Evolutionary conservation across 2,888 invertebrate species (phyloP).

Genomic region (Nemoura dubitans): DNA sequence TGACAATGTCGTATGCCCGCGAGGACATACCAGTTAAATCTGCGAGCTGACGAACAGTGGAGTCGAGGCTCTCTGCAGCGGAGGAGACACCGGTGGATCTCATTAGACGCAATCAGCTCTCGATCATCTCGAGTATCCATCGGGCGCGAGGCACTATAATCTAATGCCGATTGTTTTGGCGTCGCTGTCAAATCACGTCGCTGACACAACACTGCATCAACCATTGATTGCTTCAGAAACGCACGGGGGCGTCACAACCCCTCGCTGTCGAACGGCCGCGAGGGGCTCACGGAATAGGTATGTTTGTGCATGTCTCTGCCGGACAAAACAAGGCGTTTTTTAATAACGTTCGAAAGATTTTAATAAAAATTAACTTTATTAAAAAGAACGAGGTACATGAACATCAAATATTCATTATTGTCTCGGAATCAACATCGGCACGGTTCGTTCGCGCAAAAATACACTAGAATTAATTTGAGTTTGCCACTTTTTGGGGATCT

Average conservation of each 20-base stretch:
- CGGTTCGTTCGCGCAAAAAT: background rate
- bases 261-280: background rate
- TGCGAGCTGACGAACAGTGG: background rate
- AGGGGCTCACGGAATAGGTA: background rate
- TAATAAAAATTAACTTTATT: background rate
- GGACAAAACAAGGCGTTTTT: background rate
- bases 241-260: background rate
- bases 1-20: too few relatives aligned
- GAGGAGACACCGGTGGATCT: background rate
- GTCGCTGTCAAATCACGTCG: background rate
- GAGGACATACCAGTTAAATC: background rate
- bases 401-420: background rate
- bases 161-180: background rate
- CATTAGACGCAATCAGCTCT: background rate
- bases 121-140: slow-evolving; percentile 2
- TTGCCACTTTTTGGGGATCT: too few relatives aligned
- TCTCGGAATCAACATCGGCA: background rate
- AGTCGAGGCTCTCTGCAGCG: too few relatives aligned
- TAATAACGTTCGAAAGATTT: background rate
- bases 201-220: background rate
- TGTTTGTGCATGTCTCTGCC: too few relatives aligned
- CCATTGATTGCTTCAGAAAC: background rate
- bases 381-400: background rate
- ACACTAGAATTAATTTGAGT: too few relatives aligned
- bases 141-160: background rate